Conservation (phyloP, 2,797 vertebrate species). For the Alosa sapidissima region DNA sequence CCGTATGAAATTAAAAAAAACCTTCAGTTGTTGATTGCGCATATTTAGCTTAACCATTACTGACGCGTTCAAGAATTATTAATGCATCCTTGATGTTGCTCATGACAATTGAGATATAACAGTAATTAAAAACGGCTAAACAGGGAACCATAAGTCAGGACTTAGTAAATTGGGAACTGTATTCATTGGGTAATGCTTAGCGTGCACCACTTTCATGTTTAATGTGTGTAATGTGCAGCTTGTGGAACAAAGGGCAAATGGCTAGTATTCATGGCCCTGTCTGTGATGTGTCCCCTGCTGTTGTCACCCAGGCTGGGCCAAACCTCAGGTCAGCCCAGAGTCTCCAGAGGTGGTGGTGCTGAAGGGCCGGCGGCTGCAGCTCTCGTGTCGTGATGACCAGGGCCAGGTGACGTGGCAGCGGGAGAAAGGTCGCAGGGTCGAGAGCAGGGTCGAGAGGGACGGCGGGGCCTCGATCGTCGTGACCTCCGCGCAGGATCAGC, state of each 20-base stretch:
- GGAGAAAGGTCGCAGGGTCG: conserved; percentile 67
- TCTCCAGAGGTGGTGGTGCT: conserved; percentile 75
- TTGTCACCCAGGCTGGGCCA: conserved; percentile 62
- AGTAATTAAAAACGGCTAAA: background rate
- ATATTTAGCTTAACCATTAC: background rate
- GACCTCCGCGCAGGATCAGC: conserved; percentile 61
- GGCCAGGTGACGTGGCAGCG: conserved; percentile 79
- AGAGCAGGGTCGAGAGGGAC: conserved; percentile 63
- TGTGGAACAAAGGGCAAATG: background rate
- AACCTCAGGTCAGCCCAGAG: conserved; percentile 73
- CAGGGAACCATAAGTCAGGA: background rate
- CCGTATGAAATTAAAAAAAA: too few species aligned
- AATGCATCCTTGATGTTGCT: background rate
- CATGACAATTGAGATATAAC: background rate
- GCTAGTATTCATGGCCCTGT: background rate
- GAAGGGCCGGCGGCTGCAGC: conserved; percentile 74
- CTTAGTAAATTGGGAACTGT: background rate
- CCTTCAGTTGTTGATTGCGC: background rate
- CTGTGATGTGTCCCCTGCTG: background rate
- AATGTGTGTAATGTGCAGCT: too few species aligned
- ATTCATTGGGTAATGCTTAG: background rate
- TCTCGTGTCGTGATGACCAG: conserved; percentile 74
- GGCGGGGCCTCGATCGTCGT: conserved; percentile 58
- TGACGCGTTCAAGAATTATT: background rate
- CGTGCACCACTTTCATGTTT: too few species aligned